Evolutionary conservation across 2,113 vertebrate species (phyloP), one percentile per base, ranked within the genome.

Genomic region (Bettongia penicillata): DNA sequence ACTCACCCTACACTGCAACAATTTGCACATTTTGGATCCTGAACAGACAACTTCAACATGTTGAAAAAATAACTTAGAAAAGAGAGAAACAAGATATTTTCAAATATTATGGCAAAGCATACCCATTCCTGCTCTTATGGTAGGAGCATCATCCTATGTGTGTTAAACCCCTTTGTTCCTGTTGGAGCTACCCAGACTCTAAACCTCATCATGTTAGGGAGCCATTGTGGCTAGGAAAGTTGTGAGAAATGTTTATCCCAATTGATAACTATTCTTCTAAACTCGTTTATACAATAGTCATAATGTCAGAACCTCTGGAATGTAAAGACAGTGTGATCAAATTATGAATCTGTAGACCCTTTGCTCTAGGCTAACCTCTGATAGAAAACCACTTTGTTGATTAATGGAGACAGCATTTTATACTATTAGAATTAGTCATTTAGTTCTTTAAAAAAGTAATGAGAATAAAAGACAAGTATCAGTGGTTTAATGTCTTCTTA

Each of bases 251-350:
- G 22, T 84, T 93, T 84, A 26, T 61, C 24, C 57, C 91, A 61
- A 57, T 51, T 31, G 77, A 94, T 89, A 48, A 28, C 37, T 92
- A 28, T 92, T 92, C 92, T 43, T 90, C 31, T 31, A 23, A 12
- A 57, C 51, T 96, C 90, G 3, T 92, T 97, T 96, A 91, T 92
- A 55, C 68, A 57, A 89, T 94, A 84, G 22, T 84, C n/a, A 84
- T 84, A 84, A 84, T 43, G 68, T 43, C 68, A 84, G 19, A 84
- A 55, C n/a, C 37, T 95, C 53, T 92, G 57, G 93, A 90, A 93
- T 43, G 55, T 48, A 43, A 94, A 92, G 94, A 93, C 95, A 96
- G 92, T 52, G 68, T 93, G 95, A 51, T 50, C 91, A 92, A 93
- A 50, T 50, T 47, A 91, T 37, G 77, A 55, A 49, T 93, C 61